Evolutionary conservation across 2,888 invertebrate genomes (phyloP).

Genomic region (Cerceris rybyensis): DNA sequence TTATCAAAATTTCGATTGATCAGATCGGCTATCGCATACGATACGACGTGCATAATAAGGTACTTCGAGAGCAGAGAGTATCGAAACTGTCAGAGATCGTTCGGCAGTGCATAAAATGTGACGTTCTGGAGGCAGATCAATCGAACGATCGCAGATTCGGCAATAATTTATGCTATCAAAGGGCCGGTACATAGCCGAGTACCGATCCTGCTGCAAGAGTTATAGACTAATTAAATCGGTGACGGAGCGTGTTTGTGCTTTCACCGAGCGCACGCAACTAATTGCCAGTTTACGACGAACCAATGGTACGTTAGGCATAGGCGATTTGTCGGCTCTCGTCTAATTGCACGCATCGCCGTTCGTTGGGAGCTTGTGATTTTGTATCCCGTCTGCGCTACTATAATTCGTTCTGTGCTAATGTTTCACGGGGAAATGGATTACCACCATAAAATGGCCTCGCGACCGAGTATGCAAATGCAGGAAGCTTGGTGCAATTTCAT

Average conservation of each 20-base stretch:
- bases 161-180: constrained; percentile 63
- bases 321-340: constrained; percentile 63
- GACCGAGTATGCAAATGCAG: neutral
- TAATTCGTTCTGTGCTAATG: constrained; percentile 36
- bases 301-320: constrained; percentile 55
- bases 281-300: constrained; percentile 68
- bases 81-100: constrained; percentile 26
- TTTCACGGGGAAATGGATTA: constrained; percentile 5
- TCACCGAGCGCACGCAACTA: constrained; percentile 64
- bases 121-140: constrained; percentile 29
- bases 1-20: neutral
- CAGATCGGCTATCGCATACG: neutral
- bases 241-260: constrained; percentile 74
- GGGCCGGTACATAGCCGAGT: constrained; percentile 31
- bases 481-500: neutral
- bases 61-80: constrained; percentile 8
- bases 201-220: constrained; percentile 62
- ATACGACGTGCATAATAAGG: constrained; percentile 3
- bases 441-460: constrained; percentile 6
- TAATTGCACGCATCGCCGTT: constrained; percentile 59
- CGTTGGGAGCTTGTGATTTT: constrained; percentile 58
- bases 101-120: constrained; percentile 41
- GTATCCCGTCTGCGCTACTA: constrained; percentile 19
- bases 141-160: constrained; percentile 33
- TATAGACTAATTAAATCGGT: constrained; percentile 76